These are phyloP conservation scores for Chitala chitala DNA, from an alignment of 2,113 vertebrate genomes.

Conservation along the genomic window DNA sequence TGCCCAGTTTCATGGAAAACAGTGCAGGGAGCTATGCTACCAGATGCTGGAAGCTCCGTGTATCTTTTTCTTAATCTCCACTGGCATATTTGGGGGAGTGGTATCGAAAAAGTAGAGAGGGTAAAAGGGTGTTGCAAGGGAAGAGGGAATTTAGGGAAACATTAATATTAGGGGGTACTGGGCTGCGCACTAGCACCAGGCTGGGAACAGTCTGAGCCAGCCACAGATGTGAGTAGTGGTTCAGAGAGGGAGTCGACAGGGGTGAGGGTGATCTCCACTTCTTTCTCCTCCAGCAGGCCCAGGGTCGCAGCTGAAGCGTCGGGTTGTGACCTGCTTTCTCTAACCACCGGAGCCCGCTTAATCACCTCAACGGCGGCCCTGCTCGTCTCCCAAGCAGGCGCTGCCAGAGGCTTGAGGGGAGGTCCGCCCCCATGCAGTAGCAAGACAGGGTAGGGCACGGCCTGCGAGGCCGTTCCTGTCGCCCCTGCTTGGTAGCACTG, in stretches of 20 bases:
- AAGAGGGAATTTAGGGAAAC: background rate
- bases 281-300: slow-evolving; percentile 46
- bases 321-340: background rate
- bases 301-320: background rate
- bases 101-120: slow-evolving; percentile 16
- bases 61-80: slow-evolving; percentile 12
- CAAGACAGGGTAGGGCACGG: slow-evolving; percentile 38
- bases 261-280: slow-evolving; percentile 55
- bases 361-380: slow-evolving; percentile 59
- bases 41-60: background rate
- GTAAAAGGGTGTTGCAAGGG: slow-evolving; percentile 15
- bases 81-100: slow-evolving; percentile 18
- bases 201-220: slow-evolving; percentile 7
- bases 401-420: background rate
- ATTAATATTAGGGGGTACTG: slow-evolving; percentile 35
- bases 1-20: background rate
- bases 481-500: slow-evolving; percentile 33
- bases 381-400: slow-evolving; percentile 45
- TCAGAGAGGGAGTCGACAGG: slow-evolving; percentile 42
- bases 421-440: slow-evolving; percentile 40
- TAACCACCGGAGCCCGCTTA: slow-evolving; percentile 23
- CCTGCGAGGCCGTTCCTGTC: background rate
- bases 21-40: background rate
- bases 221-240: background rate
- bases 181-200: slow-evolving; percentile 16